A percentile compares a stretch with the other conserved stretches of the same genome.
phyloP scores from a whole-genome alignment of 1,140 invertebrate species.

The Dinoponera quadriceps region DNA sequence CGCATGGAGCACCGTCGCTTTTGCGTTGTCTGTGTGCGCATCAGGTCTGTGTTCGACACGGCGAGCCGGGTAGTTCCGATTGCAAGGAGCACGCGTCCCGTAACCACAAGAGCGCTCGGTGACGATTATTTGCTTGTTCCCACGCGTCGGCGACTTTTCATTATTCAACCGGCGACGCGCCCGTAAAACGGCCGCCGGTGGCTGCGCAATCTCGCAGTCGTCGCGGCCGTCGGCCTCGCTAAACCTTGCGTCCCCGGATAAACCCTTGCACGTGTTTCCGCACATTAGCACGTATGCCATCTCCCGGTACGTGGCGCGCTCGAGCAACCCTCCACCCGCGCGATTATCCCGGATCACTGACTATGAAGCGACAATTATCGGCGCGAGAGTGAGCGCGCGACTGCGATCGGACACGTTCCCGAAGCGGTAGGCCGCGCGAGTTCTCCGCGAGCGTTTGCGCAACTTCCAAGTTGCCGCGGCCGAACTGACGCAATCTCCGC shows the following conservation, averaged over 20 bases:
- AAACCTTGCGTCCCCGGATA: constrained; percentile 7
- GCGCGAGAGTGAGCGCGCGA: constrained; percentile 39
- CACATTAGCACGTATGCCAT: constrained; percentile 52
- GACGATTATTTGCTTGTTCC: constrained; percentile 52
- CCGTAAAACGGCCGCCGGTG: constrained; percentile 2
- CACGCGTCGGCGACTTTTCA: constrained; percentile 57
- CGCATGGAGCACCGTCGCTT: neutral
- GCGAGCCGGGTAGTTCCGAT: too few relatives aligned
- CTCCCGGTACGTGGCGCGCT: constrained; percentile 14
- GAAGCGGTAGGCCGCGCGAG: constrained; percentile 18
- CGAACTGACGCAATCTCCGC: constrained; percentile 30
- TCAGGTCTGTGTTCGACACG: too few relatives aligned
- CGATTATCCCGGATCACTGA: constrained; percentile 59
- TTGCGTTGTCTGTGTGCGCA: neutral
- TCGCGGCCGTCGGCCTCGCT: neutral
- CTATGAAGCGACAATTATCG: constrained; percentile 58
- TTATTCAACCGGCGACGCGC: constrained; percentile 64
- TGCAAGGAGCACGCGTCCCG: constrained; percentile 12
- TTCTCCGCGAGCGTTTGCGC: neutral
- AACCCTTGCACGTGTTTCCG: constrained; percentile 34
- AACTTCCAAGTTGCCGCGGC: neutral
- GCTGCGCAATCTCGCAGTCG: constrained; percentile 23
- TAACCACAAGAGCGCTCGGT: neutral
- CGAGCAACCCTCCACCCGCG: constrained; percentile 17
- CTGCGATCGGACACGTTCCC: constrained; percentile 5